Evolutionary conservation across 53 echinoderm and acorn worm genomes (phyloP).

Genomic region (Stichopus horrens): DNA sequence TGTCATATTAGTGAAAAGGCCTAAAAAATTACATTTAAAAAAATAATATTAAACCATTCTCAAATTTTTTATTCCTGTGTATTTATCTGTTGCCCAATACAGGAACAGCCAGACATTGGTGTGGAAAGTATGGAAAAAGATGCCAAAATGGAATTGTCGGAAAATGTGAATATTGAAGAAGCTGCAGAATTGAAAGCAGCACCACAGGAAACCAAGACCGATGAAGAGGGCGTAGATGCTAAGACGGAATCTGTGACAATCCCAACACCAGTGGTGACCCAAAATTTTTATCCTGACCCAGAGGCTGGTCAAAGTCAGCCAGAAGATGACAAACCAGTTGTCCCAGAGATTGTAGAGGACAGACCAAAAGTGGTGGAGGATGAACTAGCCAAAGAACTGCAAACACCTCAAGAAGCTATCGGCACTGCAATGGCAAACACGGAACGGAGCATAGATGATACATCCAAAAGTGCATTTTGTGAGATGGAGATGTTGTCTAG

Average conservation of each 20-base stretch:
- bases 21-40: no score
- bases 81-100: neutral
- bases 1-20: no score
- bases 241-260: neutral
- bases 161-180: neutral
- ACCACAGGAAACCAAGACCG: neutral
- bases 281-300: neutral
- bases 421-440: neutral
- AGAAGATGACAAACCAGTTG: neutral
- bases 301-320: neutral
- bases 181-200: neutral
- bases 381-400: neutral
- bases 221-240: neutral
- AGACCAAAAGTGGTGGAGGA: neutral
- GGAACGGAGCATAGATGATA: neutral
- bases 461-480: neutral
- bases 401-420: neutral
- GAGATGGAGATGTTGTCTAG: neutral
- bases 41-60: no score
- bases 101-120: neutral
- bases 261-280: neutral
- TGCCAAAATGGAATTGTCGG: neutral
- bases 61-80: no score
- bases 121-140: conserved; percentile 13
- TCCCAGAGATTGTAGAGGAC: neutral